Percentiles rank a stretch among this genome's conserved stretches.
phyloP scores from a whole-genome alignment of 2,888 invertebrate species.

The Melanargia galathea region DNA sequence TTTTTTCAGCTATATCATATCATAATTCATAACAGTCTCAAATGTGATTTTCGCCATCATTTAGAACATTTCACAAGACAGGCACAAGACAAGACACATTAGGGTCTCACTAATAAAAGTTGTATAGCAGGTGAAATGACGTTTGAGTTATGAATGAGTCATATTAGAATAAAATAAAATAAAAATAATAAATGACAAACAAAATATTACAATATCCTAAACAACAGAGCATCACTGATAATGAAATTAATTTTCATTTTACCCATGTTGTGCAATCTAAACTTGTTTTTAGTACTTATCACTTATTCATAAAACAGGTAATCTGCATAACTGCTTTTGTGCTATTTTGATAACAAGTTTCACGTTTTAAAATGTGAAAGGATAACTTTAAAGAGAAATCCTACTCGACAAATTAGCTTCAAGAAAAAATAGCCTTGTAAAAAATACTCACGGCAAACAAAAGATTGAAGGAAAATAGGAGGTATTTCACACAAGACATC shows the following conservation, averaged over 20 bases:
- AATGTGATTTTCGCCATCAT: too few relatives aligned
- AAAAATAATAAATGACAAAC: not conserved
- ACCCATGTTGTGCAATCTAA: conserved; percentile 5
- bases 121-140: too few relatives aligned
- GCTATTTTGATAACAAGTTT: not conserved
- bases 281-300: not conserved
- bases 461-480: conserved; percentile 93
- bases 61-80: too few relatives aligned
- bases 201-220: not conserved
- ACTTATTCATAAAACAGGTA: not conserved
- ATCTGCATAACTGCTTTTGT: not conserved
- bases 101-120: too few relatives aligned
- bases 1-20: too few relatives aligned
- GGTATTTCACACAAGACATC: conserved; percentile 94
- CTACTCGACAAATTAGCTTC: conserved; percentile 29
- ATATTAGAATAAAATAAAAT: not conserved
- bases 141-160: too few relatives aligned
- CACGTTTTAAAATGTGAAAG: not conserved
- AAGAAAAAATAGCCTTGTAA: conserved; percentile 41
- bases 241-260: not conserved
- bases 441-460: conserved; percentile 90
- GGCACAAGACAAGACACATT: too few relatives aligned
- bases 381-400: not conserved
- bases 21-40: too few relatives aligned
- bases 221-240: not conserved